Evolutionary conservation across 1,140 invertebrate species (phyloP).

Genomic region (Camponotus vicinus): DNA sequence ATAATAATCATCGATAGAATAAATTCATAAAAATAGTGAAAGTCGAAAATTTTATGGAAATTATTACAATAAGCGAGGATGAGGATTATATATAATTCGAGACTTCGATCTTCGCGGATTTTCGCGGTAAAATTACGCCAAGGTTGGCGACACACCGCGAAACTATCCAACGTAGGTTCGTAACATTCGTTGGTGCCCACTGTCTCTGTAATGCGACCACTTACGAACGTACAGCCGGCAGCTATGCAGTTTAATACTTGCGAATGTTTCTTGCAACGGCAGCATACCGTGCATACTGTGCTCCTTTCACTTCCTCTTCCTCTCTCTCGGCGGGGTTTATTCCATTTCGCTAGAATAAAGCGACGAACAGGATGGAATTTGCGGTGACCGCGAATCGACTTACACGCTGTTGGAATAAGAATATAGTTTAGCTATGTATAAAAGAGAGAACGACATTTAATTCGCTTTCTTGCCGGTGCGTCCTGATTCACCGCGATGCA

Average conservation of each 20-base stretch:
- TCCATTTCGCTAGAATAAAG: conserved; percentile 63
- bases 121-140: conserved; percentile 52
- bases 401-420: conserved; percentile 56
- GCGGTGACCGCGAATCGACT: conserved; percentile 54
- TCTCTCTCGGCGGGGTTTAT: conserved; percentile 49
- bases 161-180: conserved; percentile 67
- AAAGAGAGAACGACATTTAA: conserved; percentile 37
- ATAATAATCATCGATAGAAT: too few relatives aligned
- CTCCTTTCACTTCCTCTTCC: background rate
- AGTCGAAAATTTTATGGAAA: background rate
- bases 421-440: conserved; percentile 46
- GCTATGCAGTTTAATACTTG: conserved; percentile 74
- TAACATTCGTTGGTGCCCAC: conserved; percentile 63
- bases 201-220: conserved; percentile 73
- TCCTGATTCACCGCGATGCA: conserved; percentile 41
- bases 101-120: conserved; percentile 31
- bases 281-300: conserved; percentile 63
- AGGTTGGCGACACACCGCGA: conserved; percentile 30
- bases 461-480: conserved; percentile 36
- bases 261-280: conserved; percentile 69
- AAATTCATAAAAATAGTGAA: background rate
- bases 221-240: conserved; percentile 60
- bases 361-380: conserved; percentile 35
- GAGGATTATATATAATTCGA: conserved; percentile 32
- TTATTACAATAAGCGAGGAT: conserved; percentile 58